phyloP scores from a whole-genome alignment of 2,888 invertebrate species.

The Oscheius sp. region DNA sequence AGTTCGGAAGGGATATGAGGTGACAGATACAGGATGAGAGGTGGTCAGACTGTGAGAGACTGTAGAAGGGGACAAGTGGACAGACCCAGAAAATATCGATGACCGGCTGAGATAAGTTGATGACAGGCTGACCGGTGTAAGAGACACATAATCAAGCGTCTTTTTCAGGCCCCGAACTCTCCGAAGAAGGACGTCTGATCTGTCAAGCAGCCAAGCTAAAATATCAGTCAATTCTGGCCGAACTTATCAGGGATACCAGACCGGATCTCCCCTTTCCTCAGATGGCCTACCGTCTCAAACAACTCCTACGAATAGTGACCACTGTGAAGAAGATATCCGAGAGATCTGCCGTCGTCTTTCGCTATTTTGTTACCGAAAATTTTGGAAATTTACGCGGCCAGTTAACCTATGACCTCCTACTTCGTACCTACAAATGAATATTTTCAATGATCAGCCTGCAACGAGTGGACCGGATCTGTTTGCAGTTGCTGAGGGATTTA shows the following conservation, averaged over 20 bases:
- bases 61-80: too few relatives aligned
- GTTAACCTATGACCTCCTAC: background rate
- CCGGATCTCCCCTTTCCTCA: background rate
- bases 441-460: background rate
- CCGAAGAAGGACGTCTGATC: background rate
- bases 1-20: too few relatives aligned
- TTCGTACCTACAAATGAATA: slow-evolving; percentile 1
- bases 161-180: too few relatives aligned
- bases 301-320: background rate
- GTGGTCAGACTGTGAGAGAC: too few relatives aligned
- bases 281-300: background rate
- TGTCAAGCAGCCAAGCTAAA: background rate
- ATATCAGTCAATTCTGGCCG: background rate
- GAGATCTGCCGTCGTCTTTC: background rate
- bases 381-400: background rate
- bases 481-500: background rate
- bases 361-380: background rate
- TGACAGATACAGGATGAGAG: too few relatives aligned
- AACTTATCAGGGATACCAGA: background rate
- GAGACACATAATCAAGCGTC: too few relatives aligned
- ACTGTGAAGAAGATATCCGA: background rate
- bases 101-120: too few relatives aligned
- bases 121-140: too few relatives aligned
- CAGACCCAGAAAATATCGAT: too few relatives aligned
- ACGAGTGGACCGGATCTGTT: background rate